Evolutionary conservation across 2,113 vertebrate genomes (phyloP), one percentile per base, ranked within the genome.

Genomic region (Salvelinus namaycush): DNA sequence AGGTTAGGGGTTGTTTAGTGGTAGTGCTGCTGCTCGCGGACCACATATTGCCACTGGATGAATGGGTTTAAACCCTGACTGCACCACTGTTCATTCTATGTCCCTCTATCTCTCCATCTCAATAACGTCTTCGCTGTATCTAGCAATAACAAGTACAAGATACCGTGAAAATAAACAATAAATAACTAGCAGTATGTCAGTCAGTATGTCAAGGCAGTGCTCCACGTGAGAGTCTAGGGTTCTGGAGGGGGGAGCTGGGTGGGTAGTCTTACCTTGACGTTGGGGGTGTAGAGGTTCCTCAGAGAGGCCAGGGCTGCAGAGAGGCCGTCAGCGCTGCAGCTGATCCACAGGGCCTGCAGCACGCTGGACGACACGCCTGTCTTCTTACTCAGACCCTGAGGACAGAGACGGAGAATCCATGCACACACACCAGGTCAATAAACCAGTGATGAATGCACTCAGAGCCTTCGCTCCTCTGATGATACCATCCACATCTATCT

Each of bases 281-380:
- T 99, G 74, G 97, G 97, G 4, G 97, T 99, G 79, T 99, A 98
- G 75, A 98, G 94, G 83, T 99, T 99, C 83, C 97, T 94, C 79
- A 99, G 93, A 6, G 97, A 99, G 16, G 97, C 95, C 9, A 99
- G 92, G 3, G 97, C 97, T 2, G 97, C 95, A 16, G 97, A 99
- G 5, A 99, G 93, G 5, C 97, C 95, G 8, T 98, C 96, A 0
- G 96, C 93, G 49, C 97, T 96, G 67, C 96, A 97, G 54, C 95
- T 95, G 5, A 99, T 94, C 97, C 97, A 99, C 77, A 99, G 65
- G 71, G 96, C 96, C 87, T 99, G 97, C 44, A 99, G 96, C 44
- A 97, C 94, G 84, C 96, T 98, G 64, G 97, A 99, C 77, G 97
- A 97, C 80, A 99, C 90, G 3, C 97, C 96, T 0, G 93, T 96